Evolutionary conservation across 2,888 invertebrate genomes (phyloP).

Genomic region (Pandemis cinnamomeana): DNA sequence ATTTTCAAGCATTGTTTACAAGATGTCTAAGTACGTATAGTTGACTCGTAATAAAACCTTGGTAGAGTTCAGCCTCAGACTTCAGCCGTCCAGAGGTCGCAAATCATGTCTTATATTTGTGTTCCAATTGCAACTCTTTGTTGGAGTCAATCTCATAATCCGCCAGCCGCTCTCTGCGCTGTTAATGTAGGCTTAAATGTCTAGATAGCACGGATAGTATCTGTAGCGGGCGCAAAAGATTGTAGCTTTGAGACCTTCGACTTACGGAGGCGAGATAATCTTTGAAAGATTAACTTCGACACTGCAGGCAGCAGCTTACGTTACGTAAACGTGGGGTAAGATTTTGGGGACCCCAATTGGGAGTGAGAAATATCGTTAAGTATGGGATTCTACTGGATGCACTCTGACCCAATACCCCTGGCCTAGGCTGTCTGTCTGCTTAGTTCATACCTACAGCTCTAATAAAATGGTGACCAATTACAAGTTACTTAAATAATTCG

Average conservation of each 20-base stretch:
- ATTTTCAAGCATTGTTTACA: no score
- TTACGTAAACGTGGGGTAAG: neutral
- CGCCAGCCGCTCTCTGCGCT: conserved; percentile 23
- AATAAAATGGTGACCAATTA: neutral
- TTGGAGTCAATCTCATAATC: conserved; percentile 31
- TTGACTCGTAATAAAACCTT: neutral
- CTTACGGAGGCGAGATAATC: conserved; percentile 30
- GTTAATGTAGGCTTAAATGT: conserved; percentile 35
- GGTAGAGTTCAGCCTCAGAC: neutral
- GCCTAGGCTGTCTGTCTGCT: neutral
- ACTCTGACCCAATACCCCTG: neutral
- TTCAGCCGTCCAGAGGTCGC: neutral
- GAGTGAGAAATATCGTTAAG: neutral
- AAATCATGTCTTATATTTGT: conserved; percentile 8
- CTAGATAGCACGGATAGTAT: conserved; percentile 25
- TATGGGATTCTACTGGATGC: conserved; percentile 6
- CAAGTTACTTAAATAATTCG: neutral
- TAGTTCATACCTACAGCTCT: neutral
- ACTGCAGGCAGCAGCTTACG: neutral
- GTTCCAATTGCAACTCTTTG: conserved; percentile 17
- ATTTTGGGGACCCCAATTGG: neutral
- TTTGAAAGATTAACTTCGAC: conserved; percentile 15
- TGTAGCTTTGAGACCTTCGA: conserved; percentile 27
- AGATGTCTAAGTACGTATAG: neutral
- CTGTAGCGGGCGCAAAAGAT: conserved; percentile 28